These are phyloP conservation scores for Ctenochaetus hawaiiensis DNA, from an alignment of 2,797 vertebrate species.

Conservation along the genomic window DNA sequence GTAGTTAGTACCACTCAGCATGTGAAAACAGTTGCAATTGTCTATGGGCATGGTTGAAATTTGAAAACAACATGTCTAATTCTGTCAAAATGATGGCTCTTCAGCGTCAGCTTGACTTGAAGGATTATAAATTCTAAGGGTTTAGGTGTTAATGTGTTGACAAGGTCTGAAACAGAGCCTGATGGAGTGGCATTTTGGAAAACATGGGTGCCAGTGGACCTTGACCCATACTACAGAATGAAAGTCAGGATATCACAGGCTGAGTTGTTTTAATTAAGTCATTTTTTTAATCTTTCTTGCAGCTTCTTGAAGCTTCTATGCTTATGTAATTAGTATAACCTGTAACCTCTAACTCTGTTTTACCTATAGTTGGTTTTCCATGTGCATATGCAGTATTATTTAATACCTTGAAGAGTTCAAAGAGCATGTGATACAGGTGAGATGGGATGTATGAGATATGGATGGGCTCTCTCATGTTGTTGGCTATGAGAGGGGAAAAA, in stretches of 20 bases:
- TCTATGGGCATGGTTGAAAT: too few relatives aligned
- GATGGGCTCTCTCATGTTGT: constrained; percentile 82
- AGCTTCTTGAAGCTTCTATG: background rate
- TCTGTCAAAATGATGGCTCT: background rate
- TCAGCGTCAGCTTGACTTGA: background rate
- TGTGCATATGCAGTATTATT: constrained; percentile 4
- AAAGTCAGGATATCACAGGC: background rate
- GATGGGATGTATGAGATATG: constrained; percentile 91
- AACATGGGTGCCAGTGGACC: background rate
- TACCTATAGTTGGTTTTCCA: background rate
- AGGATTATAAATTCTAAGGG: background rate
- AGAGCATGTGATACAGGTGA: constrained; percentile 93
- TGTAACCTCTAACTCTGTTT: too few relatives aligned
- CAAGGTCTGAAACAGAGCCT: background rate
- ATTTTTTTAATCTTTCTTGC: background rate
- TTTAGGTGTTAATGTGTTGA: background rate
- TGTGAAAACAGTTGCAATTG: background rate
- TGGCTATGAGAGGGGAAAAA: constrained; percentile 70
- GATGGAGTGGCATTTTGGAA: too few relatives aligned
- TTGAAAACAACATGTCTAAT: too few relatives aligned
- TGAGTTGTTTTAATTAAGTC: background rate
- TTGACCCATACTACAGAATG: background rate
- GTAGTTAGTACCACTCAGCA: background rate
- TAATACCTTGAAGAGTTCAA: constrained; percentile 93
- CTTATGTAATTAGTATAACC: background rate